Conservation (phyloP, 2,888 invertebrate genomes). For the Trilocha varians region DNA sequence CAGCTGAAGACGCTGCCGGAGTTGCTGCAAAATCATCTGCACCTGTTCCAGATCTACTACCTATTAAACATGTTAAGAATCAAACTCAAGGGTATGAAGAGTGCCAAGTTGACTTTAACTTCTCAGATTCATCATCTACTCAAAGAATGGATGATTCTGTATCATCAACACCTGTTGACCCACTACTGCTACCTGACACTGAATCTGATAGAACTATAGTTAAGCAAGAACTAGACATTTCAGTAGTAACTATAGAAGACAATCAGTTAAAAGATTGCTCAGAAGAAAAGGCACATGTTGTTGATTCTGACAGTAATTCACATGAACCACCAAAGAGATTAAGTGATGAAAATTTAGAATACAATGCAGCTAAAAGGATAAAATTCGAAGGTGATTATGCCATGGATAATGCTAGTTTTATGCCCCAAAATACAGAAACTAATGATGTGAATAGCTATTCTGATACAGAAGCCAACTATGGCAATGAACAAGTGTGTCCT, state of each 20-base stretch:
- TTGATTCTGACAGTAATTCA: conserved; percentile 34
- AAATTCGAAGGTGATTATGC: conserved; percentile 27
- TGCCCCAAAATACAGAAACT: conserved; percentile 24
- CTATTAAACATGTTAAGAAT: conserved; percentile 50
- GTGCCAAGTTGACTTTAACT: conserved; percentile 57
- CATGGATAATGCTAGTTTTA: conserved; percentile 23
- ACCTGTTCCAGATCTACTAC: conserved; percentile 61
- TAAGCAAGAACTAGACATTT: conserved; percentile 53
- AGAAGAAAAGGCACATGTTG: conserved; percentile 37
- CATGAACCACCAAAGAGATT: conserved; percentile 50
- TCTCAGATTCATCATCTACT: conserved; percentile 54
- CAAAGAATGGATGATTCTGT: conserved; percentile 55
- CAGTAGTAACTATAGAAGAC: conserved; percentile 58
- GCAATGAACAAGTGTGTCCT: conserved; percentile 40
- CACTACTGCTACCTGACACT: conserved; percentile 53
- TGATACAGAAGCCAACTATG: conserved; percentile 41
- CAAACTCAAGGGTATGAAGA: conserved; percentile 56
- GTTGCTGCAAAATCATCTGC: conserved; percentile 41
- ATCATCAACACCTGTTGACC: conserved; percentile 61
- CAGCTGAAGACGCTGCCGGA: conserved; percentile 33
- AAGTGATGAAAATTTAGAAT: conserved; percentile 46
- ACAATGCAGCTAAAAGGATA: conserved; percentile 44
- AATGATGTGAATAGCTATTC: conserved; percentile 38
- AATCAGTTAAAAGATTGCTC: conserved; percentile 38
- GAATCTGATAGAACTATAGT: conserved; percentile 48